phyloP scores from a whole-genome alignment of 1,140 invertebrate species.

The Trichonephila inaurata region DNA sequence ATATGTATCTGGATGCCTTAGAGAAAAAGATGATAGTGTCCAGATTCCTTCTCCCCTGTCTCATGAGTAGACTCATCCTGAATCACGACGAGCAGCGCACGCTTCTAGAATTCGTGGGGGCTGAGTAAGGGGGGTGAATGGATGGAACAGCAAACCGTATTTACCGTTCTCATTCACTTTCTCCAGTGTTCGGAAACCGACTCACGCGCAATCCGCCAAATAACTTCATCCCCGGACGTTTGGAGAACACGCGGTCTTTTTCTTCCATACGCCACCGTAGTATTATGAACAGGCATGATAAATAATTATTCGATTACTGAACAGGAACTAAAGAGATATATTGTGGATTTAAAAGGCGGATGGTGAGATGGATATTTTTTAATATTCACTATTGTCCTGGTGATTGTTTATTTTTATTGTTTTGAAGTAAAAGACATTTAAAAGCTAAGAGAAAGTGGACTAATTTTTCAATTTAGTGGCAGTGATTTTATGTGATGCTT shows the following conservation, averaged over 20 bases:
- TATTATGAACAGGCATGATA: neutral
- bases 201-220: slow-evolving; percentile 15
- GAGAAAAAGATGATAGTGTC: slow-evolving; percentile 11
- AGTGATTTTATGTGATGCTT: no score
- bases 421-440: no score
- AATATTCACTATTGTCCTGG: neutral
- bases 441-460: no score
- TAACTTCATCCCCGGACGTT: slow-evolving; percentile 2
- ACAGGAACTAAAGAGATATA: neutral
- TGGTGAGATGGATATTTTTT: neutral
- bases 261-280: neutral
- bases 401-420: neutral
- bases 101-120: slow-evolving; percentile 1
- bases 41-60: slow-evolving; percentile 9
- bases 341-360: neutral
- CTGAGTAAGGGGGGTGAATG: neutral
- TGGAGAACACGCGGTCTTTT: neutral
- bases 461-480: no score
- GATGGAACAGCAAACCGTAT: neutral
- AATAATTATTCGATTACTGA: neutral
- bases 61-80: slow-evolving; percentile 25
- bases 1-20: slow-evolving; percentile 7
- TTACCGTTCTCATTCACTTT: slow-evolving; percentile 51
- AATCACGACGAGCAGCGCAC: slow-evolving; percentile 48
- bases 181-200: slow-evolving; percentile 9